Base-by-base conservation (phyloP, 1,140 invertebrate genomes). In the Nasonia giraulti region DNA sequence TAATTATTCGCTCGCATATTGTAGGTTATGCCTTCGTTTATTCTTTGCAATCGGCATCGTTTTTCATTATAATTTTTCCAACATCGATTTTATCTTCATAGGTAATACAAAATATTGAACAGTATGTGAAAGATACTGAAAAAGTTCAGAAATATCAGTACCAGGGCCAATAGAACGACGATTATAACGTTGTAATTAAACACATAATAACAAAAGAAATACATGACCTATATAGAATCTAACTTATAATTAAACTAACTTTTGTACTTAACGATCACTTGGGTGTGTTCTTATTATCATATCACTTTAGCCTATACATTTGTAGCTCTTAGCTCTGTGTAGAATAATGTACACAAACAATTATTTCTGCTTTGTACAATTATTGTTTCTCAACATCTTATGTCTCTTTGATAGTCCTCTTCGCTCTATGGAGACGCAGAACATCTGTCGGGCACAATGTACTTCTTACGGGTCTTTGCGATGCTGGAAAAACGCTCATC, bases 401-500 rank as follows among this genome's bases (percentile, higher is more conserved):
- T 85, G 73, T 81, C 50, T 87, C 50, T 89, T 78, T 92, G 91
- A 85, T 87, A 95, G 94, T 94, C 86, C 87, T 95, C 85, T 93
- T 94, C 92, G 92, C 93, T 89, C 89, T 94, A 88, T 95, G 95
- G 92, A 93, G 93, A 74, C 92, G 92, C 55, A 93, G 93, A 37
- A 94, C 91, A 55, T 94, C 93, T 84, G 89, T 93, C 55, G 93
- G 95, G 17, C 92, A 94, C n/a, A 95, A 94, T 86, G 93, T 98
- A 74, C 91, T 98, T 55, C 88, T 98, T 20, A 95, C 96, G n/a
- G 98, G 98, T 10, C 92, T 98, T 0, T 96, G 96, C 88, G 97
- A 98, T 89, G 95, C 96, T 86, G 98, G 98, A 14, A 98, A 98
- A 94, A 98, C 97, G 14, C 91, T 97, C 20, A 91, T 98, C 55